Evolutionary conservation across 2,888 invertebrate genomes (phyloP), one percentile per base, ranked within the genome.

Genomic region (Saturnia pavonia): DNA sequence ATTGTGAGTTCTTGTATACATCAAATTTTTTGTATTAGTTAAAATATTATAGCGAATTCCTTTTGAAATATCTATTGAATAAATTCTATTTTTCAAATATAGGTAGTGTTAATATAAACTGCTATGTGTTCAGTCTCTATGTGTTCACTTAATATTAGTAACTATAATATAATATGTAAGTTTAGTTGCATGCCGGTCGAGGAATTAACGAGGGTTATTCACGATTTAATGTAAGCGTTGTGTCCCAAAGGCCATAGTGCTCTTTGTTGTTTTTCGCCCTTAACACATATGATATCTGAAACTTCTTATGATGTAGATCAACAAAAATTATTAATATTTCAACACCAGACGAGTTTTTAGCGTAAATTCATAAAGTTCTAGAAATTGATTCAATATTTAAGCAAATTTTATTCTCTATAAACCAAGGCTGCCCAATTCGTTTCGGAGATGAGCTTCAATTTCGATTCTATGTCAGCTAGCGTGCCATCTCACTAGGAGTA

Each of bases 41-140:
- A 80, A 91, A 90, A 89, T 91, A 88, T 91, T 87, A 82, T 91
- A 91, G 90, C 80, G 70, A 88, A 89, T 90, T 88, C 79, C 84
- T 86, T 86, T 79, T 80, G 78, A 78, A 66, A 66, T 66, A 71
- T 75, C 70, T 76, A 76, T 79, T 75, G 76, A 69, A 70, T 69
- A 68, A 67, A 71, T 69, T 84, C 77, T 84, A 85, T 83, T 82
- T 81, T 80, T 80, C 70, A 78, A 81, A 82, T 78, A 75, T 83
- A 75, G 75, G 66, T 73, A 72, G 70, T 73, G 72, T 78, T 77
- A 74, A 75, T 73, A 72, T 74, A 78, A 79, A 69, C 57, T 69
- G 57, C 82, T 83, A 86, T 88, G 90, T 91, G 90, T 91, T 91
- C 90, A 91, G 81, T 85, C 84, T 82, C 77, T 88, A 89, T 91